Conservation (phyloP, 2,888 invertebrate species). For the Conus canariensis region DNA sequence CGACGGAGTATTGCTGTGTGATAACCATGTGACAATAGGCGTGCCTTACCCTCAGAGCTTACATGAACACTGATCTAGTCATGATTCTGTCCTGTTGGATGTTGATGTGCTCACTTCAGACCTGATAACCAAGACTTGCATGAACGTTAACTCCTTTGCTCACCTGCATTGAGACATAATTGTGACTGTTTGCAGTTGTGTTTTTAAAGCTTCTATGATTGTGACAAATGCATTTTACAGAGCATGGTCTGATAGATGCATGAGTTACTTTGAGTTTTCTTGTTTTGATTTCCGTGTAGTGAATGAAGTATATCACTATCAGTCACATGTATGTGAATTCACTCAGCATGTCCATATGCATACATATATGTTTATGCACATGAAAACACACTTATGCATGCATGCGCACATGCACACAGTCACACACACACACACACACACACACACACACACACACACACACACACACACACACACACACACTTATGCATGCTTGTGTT, state of each 20-base stretch:
- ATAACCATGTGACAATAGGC: not conserved
- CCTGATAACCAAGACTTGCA: not conserved
- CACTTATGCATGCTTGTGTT: not conserved
- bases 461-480: conserved; percentile 5
- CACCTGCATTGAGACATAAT: not conserved
- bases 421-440: not conserved
- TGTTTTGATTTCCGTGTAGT: not conserved
- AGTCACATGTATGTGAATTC: too few relatives aligned
- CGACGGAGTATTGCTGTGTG: not conserved
- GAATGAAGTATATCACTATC: too few relatives aligned
- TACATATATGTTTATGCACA: not conserved
- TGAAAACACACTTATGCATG: not conserved
- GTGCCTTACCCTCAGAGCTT: not conserved
- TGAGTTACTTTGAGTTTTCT: not conserved
- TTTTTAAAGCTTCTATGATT: not conserved
- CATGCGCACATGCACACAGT: not conserved
- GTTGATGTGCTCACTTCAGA: not conserved
- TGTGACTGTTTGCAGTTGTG: not conserved
- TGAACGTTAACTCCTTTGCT: not conserved
- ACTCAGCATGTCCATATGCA: not conserved
- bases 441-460: not conserved
- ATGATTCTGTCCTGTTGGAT: not conserved
- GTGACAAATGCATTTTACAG: not conserved
- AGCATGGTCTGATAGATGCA: not conserved
- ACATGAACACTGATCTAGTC: conserved; percentile 9